Conservation (phyloP, 2,797 vertebrate species). For the Myotis vivesi region DNA sequence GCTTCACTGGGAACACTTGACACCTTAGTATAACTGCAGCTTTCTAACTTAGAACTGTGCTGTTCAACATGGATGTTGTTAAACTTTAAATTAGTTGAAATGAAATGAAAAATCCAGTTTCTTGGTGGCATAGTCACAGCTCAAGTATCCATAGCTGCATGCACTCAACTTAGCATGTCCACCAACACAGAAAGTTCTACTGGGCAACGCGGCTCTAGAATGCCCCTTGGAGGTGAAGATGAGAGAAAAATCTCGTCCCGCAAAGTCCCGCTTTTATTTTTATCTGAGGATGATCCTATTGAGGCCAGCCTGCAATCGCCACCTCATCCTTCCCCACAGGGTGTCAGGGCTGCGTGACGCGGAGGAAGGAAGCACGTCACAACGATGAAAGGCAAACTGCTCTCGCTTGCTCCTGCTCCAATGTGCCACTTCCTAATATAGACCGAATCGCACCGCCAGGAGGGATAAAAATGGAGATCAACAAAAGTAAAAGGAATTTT, state of each 20-base stretch:
- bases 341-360: neutral
- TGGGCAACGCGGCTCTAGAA: neutral
- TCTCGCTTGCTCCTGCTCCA: neutral
- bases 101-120: neutral
- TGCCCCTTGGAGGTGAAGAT: neutral
- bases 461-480: neutral
- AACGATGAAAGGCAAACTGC: neutral
- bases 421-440: conserved; percentile 10
- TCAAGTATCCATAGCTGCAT: rapidly evolving
- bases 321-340: neutral
- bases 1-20: neutral
- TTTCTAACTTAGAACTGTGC: neutral
- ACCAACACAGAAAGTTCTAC: neutral
- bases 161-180: neutral
- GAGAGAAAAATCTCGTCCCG: neutral
- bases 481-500: neutral
- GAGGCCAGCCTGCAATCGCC: neutral
- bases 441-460: neutral
- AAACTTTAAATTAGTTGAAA: neutral
- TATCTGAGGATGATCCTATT: neutral
- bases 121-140: neutral
- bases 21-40: neutral
- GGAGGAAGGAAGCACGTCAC: conserved; percentile 16
- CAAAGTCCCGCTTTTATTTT: neutral
- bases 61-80: neutral